Conservation (phyloP, 2,888 invertebrate genomes). For the Tiliacea citrago region DNA sequence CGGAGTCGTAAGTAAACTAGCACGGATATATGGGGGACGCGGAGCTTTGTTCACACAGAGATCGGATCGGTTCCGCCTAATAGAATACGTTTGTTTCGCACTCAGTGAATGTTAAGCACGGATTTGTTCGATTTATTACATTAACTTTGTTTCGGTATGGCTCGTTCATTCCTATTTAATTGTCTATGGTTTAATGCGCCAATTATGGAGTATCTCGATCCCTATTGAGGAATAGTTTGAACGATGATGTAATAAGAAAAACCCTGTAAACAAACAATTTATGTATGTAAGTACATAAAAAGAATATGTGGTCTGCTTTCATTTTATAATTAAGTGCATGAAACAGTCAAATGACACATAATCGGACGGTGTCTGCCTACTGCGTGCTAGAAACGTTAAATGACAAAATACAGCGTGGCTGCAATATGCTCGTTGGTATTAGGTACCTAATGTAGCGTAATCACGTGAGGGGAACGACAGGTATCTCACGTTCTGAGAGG, state of each 20-base stretch:
- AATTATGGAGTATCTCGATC: constrained; percentile 37
- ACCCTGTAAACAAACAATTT: constrained; percentile 12
- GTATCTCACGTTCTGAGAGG: not conserved
- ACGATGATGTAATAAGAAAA: constrained; percentile 30
- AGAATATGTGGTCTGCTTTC: constrained; percentile 9
- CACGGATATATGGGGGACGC: constrained; percentile 78
- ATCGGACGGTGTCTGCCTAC: constrained; percentile 10
- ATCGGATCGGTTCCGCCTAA: constrained; percentile 84
- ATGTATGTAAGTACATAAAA: not conserved
- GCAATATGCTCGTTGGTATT: not conserved
- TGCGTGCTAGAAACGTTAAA: not conserved
- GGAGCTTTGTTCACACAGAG: constrained; percentile 78
- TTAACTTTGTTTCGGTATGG: constrained; percentile 46
- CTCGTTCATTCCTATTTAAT: constrained; percentile 36
- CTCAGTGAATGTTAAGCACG: constrained; percentile 56
- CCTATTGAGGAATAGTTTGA: constrained; percentile 22
- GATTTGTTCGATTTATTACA: constrained; percentile 64
- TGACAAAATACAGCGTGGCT: not conserved
- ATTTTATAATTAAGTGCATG: not conserved
- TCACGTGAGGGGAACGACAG: not conserved
- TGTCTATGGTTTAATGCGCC: constrained; percentile 39
- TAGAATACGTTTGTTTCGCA: constrained; percentile 78
- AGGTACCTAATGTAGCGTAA: not conserved
- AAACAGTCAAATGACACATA: constrained; percentile 15
- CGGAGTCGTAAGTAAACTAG: constrained; percentile 76